phyloP scores from a whole-genome alignment of 1,140 invertebrate species.

The Drosophila mojavensis region DNA sequence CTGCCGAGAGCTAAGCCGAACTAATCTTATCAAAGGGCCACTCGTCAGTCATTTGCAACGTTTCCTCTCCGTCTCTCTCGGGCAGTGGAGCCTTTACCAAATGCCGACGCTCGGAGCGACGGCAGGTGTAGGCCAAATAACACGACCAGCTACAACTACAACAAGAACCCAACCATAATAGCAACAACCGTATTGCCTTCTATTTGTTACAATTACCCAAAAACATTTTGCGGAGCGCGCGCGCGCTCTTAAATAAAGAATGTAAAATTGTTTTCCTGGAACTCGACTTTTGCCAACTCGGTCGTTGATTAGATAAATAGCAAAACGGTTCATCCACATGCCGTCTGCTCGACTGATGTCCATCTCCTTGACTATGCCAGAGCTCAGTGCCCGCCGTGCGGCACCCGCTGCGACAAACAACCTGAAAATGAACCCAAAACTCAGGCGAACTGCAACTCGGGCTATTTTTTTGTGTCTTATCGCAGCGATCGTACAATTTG shows the following conservation, averaged over 20 bases:
- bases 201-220: slow-evolving; percentile 77
- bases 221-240: slow-evolving; percentile 52
- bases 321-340: slow-evolving; percentile 59
- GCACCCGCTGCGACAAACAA: slow-evolving; percentile 34
- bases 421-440: not conserved
- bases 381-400: slow-evolving; percentile 27
- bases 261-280: slow-evolving; percentile 27
- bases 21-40: slow-evolving; percentile 72
- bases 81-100: slow-evolving; percentile 43
- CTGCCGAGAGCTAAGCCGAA: slow-evolving; percentile 42
- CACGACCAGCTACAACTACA: slow-evolving; percentile 2
- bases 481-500: slow-evolving; percentile 33
- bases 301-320: slow-evolving; percentile 70
- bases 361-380: slow-evolving; percentile 18
- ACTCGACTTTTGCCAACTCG: slow-evolving; percentile 47
- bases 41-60: slow-evolving; percentile 47
- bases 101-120: slow-evolving; percentile 17
- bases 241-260: slow-evolving; percentile 11
- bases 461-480: slow-evolving; percentile 1
- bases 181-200: slow-evolving; percentile 32
- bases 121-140: slow-evolving; percentile 57
- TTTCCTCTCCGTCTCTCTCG: not conserved
- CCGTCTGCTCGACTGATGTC: slow-evolving; percentile 26
- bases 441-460: not conserved
- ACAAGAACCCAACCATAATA: not conserved